phyloP scores from a whole-genome alignment of 2,113 vertebrate species.

The Elgaria multicarinata region DNA sequence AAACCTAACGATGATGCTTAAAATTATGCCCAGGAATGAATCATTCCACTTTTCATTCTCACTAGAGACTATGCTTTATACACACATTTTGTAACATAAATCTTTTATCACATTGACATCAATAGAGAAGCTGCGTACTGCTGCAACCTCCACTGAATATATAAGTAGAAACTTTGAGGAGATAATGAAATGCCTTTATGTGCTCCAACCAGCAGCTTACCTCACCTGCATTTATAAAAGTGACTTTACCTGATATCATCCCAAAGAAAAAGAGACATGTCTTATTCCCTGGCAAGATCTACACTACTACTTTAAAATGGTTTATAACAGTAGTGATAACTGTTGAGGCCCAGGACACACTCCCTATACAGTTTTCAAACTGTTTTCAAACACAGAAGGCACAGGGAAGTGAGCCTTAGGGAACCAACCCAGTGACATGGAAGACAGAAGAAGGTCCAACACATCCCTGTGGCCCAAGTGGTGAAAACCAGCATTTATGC shows the following conservation, averaged over 20 bases:
- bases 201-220: slow-evolving; percentile 34
- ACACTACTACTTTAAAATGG: too few relatives aligned
- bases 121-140: slow-evolving; percentile 32
- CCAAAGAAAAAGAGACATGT: slow-evolving; percentile 24
- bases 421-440: too few relatives aligned
- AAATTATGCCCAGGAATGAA: slow-evolving; percentile 58
- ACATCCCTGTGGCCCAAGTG: not conserved
- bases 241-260: slow-evolving; percentile 33
- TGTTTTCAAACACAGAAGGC: too few relatives aligned
- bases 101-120: slow-evolving; percentile 67
- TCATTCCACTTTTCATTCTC: slow-evolving; percentile 48
- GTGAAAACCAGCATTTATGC: not conserved
- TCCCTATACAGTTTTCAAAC: too few relatives aligned
- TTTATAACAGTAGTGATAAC: too few relatives aligned
- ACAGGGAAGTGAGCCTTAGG: not conserved
- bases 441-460: not conserved
- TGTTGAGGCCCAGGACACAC: too few relatives aligned
- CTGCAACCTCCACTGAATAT: slow-evolving; percentile 42
- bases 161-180: slow-evolving; percentile 34
- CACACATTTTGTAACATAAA: slow-evolving; percentile 65
- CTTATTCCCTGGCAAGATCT: not conserved
- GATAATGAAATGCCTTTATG: slow-evolving; percentile 52
- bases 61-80: slow-evolving; percentile 47
- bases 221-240: slow-evolving; percentile 45
- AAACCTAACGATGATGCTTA: slow-evolving; percentile 59